Conservation (phyloP, 2,797 vertebrate genomes). For the Streptopelia turtur region DNA sequence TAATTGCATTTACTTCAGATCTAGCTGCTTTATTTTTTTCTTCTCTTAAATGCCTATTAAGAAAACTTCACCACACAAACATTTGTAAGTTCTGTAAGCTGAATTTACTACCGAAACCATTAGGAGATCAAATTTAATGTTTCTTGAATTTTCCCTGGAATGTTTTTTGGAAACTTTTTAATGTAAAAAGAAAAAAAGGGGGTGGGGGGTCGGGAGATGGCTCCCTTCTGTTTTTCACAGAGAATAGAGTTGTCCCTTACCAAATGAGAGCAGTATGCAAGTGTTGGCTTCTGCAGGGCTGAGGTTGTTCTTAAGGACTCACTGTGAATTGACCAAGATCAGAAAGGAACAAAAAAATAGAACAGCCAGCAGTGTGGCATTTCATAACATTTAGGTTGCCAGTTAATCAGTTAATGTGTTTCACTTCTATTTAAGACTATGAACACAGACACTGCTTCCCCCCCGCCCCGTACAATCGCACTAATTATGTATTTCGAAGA, state of each 20-base stretch:
- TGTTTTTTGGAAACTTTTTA: not conserved
- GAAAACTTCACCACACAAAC: not conserved
- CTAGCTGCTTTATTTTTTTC: not conserved
- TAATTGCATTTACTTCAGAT: not conserved
- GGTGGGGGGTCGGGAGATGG: no score
- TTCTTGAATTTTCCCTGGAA: not conserved
- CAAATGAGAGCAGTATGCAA: not conserved
- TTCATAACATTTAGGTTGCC: no score
- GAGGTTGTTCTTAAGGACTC: not conserved
- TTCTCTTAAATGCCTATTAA: not conserved
- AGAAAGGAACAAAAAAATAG: not conserved
- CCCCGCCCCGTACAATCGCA: not conserved
- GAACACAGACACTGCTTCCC: not conserved
- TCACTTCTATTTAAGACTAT: not conserved
- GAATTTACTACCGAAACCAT: not conserved
- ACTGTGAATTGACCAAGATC: not conserved
- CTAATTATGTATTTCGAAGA: not conserved
- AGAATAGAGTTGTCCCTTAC: not conserved
- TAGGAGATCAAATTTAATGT: not conserved
- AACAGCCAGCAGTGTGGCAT: not conserved
- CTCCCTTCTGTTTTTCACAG: not conserved
- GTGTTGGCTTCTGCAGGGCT: not conserved
- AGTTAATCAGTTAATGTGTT: not conserved
- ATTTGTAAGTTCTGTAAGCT: not conserved
- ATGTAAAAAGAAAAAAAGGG: not conserved